Evolutionary conservation across 2,797 vertebrate species (phyloP), one percentile per base, ranked within the genome.

Genomic region (Melanogrammus aeglefinus): DNA sequence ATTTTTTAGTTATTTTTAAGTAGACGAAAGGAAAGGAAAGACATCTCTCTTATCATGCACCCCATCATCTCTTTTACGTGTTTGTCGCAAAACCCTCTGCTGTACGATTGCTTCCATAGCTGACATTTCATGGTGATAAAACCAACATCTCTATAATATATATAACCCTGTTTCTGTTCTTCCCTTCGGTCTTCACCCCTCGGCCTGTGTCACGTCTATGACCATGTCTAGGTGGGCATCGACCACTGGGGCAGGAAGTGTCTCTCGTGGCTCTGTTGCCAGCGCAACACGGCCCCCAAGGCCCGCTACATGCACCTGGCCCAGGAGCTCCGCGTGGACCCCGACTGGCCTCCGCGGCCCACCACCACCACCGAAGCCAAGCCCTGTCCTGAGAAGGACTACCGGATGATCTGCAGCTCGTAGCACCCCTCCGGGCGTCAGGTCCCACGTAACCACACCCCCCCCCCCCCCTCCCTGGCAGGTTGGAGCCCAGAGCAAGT

Each of bases 311-410:
- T 96, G 96, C 95, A 97, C 82, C 94, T 99, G 88, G 98, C 98
- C 83, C 96, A 99, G 93, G 97, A 99, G 91, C 94, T 99, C 80
- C 91, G 94, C 66, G 93, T 97, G 72, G 98, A 99, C 88, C 98
- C 97, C 0, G 96, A 98, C 83, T 99, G 98, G 98, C 98, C 98
- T 18, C 98, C 98, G 63, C 98, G 97, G 90, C 97, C 97, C 81
- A 96, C 96, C 84, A 99, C 97, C 57, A 99, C 96, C 66, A 99
- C 96, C 1, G 98, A 99, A 93, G 98, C 97, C 1, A 98, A 96
- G 91, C 83, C 90, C 74, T 82, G 86, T 39, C 93, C 93, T 47
- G 95, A 93, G 85, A 98, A 96, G 0, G 93, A 95, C 76, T 96
- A 95, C 95, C 95, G 95, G 83, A 93, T 96, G 75, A 91, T 95